phyloP scores from a whole-genome alignment of 2,113 vertebrate species.

The Archilochus colubris region DNA sequence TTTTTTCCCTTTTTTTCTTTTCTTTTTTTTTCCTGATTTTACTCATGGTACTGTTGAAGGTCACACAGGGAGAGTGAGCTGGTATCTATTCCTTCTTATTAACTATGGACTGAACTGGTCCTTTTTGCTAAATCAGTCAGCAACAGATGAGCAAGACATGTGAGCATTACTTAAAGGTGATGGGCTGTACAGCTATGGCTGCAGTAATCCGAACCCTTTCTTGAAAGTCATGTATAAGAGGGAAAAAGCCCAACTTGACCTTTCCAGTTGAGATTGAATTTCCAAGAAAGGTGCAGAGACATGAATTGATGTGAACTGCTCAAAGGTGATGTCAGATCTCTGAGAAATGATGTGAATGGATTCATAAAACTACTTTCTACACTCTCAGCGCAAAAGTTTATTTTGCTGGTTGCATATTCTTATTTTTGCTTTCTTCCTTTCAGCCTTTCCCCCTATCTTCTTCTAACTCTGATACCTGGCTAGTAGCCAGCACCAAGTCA shows the following conservation, averaged over 20 bases:
- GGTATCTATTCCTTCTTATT: neutral
- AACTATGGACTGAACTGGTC: neutral
- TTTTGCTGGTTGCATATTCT: neutral
- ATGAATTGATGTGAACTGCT: neutral
- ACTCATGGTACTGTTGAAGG: neutral
- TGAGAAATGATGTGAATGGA: neutral
- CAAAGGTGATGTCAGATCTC: neutral
- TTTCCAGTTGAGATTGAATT: neutral
- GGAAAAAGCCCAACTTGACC: neutral
- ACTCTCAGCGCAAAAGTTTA: neutral
- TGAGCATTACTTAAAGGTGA: neutral
- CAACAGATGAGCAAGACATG: neutral
- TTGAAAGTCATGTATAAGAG: neutral
- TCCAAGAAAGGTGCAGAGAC: neutral
- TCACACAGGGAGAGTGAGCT: fast-evolving
- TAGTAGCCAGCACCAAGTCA: neutral
- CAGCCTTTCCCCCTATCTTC: neutral
- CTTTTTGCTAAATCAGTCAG: neutral
- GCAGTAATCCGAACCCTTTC: neutral
- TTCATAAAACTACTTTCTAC: neutral
- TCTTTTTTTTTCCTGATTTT: neutral
- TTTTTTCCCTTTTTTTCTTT: too few relatives aligned
- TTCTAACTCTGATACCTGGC: neutral
- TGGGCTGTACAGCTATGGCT: neutral
- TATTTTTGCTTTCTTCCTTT: neutral